These are phyloP conservation scores for Epizoanthus rinbou DNA, from an alignment of 92 coral and sea anemone species.

Conservation along the genomic window DNA sequence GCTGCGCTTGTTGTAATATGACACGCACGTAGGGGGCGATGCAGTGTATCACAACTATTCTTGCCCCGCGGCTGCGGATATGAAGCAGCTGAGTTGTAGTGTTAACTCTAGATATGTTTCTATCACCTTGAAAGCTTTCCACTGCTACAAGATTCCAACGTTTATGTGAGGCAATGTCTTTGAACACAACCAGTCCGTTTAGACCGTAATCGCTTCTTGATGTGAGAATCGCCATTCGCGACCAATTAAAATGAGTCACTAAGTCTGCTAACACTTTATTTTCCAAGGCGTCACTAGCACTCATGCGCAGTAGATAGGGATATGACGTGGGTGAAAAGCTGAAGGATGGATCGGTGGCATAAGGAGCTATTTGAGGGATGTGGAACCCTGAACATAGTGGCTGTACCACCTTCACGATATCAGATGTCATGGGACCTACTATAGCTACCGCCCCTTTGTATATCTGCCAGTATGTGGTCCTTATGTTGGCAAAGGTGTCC, in stretches of 20 bases:
- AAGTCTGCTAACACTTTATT: constrained; percentile 74
- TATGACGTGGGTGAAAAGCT: constrained; percentile 66
- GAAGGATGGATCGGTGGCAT: constrained; percentile 86
- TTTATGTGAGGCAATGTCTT: constrained; percentile 79
- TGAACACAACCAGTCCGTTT: constrained; percentile 71
- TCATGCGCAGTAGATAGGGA: constrained; percentile 81
- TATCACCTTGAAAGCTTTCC: constrained; percentile 75
- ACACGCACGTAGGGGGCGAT: constrained; percentile 59
- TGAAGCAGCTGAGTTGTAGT: constrained; percentile 77
- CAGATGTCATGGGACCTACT: constrained; percentile 76
- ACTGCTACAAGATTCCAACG: constrained; percentile 79
- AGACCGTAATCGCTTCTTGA: constrained; percentile 82
- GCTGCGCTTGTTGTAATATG: constrained; percentile 76
- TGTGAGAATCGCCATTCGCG: constrained; percentile 77
- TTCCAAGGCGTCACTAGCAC: constrained; percentile 73
- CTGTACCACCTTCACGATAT: constrained; percentile 68
- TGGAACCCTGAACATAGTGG: constrained; percentile 78
- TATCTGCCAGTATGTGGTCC: constrained; percentile 81
- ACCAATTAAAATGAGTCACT: constrained; percentile 79
- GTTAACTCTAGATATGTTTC: constrained; percentile 63
- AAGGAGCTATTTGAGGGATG: constrained; percentile 80
- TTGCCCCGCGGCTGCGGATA: constrained; percentile 73
- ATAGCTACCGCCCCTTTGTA: constrained; percentile 71
- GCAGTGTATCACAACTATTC: constrained; percentile 77
- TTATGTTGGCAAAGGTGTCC: constrained; percentile 69